These are phyloP conservation scores for Rhabdomys pumilio DNA, from an alignment of 2,797 vertebrate species.

Conservation along the genomic window DNA sequence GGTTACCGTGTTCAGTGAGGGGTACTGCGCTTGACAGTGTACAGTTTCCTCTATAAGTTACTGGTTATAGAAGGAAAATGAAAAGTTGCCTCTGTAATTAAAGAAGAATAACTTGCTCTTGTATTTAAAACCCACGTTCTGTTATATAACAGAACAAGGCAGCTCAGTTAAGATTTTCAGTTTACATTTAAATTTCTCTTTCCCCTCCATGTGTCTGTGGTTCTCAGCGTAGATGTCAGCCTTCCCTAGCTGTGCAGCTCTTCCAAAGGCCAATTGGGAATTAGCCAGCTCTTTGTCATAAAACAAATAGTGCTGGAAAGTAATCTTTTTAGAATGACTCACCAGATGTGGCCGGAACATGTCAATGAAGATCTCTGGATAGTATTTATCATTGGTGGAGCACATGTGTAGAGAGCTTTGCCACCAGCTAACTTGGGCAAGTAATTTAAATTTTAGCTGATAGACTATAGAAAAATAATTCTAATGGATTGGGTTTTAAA, in stretches of 20 bases:
- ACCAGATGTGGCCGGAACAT: not conserved
- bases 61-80: not conserved
- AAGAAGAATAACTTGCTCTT: not conserved
- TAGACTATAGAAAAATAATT: not conserved
- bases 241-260: not conserved
- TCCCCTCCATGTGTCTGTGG: not conserved
- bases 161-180: not conserved
- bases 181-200: conserved; percentile 17
- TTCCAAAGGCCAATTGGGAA: not conserved
- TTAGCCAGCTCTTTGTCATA: not conserved
- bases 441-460: conserved; percentile 1
- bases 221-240: not conserved
- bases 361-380: not conserved
- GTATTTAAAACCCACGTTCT: not conserved
- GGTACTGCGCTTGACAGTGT: not conserved
- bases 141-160: not conserved
- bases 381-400: not conserved
- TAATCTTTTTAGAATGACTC: not conserved
- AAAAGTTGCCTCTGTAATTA: not conserved
- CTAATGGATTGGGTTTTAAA: not conserved
- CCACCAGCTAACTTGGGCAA: not conserved
- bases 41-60: not conserved
- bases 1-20: too few species aligned
- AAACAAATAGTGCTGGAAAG: conserved; percentile 43
- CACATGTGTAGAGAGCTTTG: not conserved